Percentiles rank a stretch among this genome's conserved stretches.
phyloP scores from a whole-genome alignment of 2,888 invertebrate species.

The Eristalinus sepulchralis region DNA sequence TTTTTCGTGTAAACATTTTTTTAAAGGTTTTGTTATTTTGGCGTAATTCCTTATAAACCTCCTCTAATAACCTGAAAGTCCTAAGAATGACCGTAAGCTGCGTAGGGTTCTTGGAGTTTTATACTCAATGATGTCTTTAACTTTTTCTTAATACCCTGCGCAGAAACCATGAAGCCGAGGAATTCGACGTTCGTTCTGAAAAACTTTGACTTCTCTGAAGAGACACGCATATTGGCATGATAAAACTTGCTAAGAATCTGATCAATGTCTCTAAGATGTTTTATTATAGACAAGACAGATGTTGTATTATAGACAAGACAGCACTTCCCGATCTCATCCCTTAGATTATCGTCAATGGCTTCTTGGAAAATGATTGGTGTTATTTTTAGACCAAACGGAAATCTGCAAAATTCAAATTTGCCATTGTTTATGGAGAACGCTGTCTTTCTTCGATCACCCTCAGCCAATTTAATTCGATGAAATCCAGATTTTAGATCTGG shows the following conservation, averaged over 20 bases:
- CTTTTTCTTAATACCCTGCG: slow-evolving; percentile 46
- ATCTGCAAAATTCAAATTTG: slow-evolving; percentile 13
- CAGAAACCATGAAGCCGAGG: slow-evolving; percentile 48
- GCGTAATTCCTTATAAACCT: slow-evolving; percentile 25
- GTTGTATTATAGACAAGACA: slow-evolving; percentile 25
- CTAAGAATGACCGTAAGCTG: slow-evolving; percentile 23
- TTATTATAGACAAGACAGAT: background rate
- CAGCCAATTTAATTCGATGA: slow-evolving; percentile 14
- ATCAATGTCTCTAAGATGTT: background rate
- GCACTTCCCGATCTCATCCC: slow-evolving; percentile 6
- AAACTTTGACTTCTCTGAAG: slow-evolving; percentile 37
- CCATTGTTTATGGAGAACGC: slow-evolving; percentile 19
- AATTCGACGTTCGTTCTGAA: slow-evolving; percentile 37
- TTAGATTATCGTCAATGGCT: slow-evolving; percentile 14
- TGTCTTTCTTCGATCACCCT: slow-evolving; percentile 15
- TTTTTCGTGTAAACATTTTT: background rate
- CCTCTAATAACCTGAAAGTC: slow-evolving; percentile 31
- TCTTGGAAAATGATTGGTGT: slow-evolving; percentile 24
- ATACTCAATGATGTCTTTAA: slow-evolving; percentile 46
- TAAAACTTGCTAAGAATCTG: background rate
- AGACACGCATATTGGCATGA: slow-evolving; percentile 33
- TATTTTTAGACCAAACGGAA: slow-evolving; percentile 26
- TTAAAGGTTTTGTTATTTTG: slow-evolving; percentile 18
- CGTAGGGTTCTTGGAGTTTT: slow-evolving; percentile 36
- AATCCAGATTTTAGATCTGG: slow-evolving; percentile 5